phyloP scores from a whole-genome alignment of 2,888 invertebrate species.

The Salticus scenicus region DNA sequence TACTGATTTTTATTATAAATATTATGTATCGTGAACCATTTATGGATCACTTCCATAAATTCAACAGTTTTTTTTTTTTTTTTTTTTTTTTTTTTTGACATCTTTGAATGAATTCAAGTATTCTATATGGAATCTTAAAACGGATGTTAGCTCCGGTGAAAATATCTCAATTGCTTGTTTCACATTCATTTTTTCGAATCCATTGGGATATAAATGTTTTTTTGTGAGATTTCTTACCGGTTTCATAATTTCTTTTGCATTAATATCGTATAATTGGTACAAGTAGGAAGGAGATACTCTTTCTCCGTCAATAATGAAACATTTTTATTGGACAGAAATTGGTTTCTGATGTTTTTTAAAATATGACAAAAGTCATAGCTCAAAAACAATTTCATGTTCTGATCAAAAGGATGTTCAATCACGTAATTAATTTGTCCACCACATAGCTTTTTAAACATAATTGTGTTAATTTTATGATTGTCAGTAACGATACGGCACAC shows the following conservation, averaged over 20 bases:
- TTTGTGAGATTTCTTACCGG: not conserved
- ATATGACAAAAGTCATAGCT: constrained; percentile 16
- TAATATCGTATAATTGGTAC: not conserved
- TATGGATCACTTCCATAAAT: not conserved
- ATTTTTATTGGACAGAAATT: not conserved
- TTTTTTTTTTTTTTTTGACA: no score
- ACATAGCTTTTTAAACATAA: not conserved
- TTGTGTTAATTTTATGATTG: constrained; percentile 1
- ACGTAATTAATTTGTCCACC: not conserved
- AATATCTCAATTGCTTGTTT: not conserved
- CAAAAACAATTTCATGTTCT: not conserved
- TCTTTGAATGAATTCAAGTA: not conserved
- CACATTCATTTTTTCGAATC: no score
- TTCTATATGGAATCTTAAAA: not conserved
- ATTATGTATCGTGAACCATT: not conserved
- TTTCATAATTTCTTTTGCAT: not conserved
- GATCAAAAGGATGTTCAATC: not conserved
- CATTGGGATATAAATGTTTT: not conserved
- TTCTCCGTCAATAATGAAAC: not conserved
- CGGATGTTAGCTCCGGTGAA: not conserved
- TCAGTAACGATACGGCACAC: not conserved
- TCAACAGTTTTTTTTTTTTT: no score
- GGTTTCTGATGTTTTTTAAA: constrained; percentile 3
- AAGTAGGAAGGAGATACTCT: not conserved
- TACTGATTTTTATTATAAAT: not conserved